phyloP scores from a whole-genome alignment of 2,113 vertebrate genomes.

The Trichomycterus rosablanca region DNA sequence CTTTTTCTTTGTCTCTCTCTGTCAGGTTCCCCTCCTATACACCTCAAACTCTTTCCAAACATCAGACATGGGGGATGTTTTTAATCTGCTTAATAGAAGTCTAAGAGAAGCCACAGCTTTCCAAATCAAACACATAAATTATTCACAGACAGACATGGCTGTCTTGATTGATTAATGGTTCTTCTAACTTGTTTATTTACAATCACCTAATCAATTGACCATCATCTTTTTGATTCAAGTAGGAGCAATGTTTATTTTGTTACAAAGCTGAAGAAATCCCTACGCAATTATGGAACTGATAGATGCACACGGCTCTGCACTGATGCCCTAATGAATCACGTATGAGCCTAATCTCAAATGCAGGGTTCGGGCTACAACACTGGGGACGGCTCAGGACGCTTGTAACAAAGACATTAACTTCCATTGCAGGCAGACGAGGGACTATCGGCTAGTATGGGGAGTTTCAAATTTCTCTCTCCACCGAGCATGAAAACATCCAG shows the following conservation, averaged over 20 bases:
- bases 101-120: too few relatives aligned
- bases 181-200: constrained; percentile 1
- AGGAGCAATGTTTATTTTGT: neutral
- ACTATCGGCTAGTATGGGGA: neutral
- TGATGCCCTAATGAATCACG: neutral
- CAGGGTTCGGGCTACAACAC: neutral
- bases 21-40: constrained; percentile 9
- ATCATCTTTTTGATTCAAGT: too few relatives aligned
- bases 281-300: too few relatives aligned
- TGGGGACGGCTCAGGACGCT: neutral
- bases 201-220: constrained; percentile 4
- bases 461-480: constrained; percentile 7
- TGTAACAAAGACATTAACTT: too few relatives aligned
- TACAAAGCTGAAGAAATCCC: neutral
- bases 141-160: constrained; percentile 1
- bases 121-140: constrained; percentile 24
- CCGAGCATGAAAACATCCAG: constrained; percentile 9
- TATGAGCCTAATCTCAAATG: too few relatives aligned
- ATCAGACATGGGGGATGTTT: constrained; percentile 18
- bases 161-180: constrained; percentile 11
- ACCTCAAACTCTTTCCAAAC: constrained; percentile 2
- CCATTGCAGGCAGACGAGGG: neutral
- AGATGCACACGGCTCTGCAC: too few relatives aligned
- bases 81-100: constrained; percentile 20
- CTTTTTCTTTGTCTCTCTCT: constrained; percentile 19